Base-by-base conservation (phyloP, 1,140 invertebrate genomes). In the Temnothorax nylanderi region DNA sequence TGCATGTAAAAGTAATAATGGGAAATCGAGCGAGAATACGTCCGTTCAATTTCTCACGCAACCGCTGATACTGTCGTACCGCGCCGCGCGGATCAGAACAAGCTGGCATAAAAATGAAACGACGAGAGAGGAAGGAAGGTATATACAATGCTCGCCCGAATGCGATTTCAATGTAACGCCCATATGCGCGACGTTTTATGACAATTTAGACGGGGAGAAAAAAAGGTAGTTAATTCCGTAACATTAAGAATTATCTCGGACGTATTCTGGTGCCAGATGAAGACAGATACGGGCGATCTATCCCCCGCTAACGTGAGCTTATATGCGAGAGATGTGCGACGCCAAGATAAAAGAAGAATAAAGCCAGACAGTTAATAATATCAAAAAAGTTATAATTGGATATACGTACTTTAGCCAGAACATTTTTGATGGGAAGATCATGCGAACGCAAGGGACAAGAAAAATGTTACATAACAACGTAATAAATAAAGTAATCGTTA, bases 11-110 rank as follows among this genome's bases (percentile, higher is more conserved):
- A 85, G 75, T 90, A 75, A 89, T 90, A 89, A 89, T 80, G 80
- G 85, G 82, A 89, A 89, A 89, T 90, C 88, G 89, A 90, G 85
- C 85, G 85, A 89, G 81, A 89, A 90, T 75, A 85, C 51, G 80
- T 85, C 75, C 85, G 80, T 84, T 87, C 88, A 74, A 67, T 90
- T 89, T 87, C 77, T 76, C 85, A 78, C 32, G 56, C 84, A 49
- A 58, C 44, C 64, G 26, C n/a, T 26, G 71, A 49, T 89, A 82
- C 41, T 56, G 32, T 88, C 69, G 51, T 47, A 37, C 34, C 18
- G 34, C 26, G 0, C 26, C 26, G 26, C 26, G 1, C n/a, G 32
- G 64, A 58, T 77, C 71, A 37, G 47, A 56, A 54, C 32, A 62
- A 72, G 47, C 13, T 76, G 44, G 41, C 47, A 32, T 21, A 21